phyloP scores from a whole-genome alignment of 2,888 invertebrate species.

The Cerastis leucographa region DNA sequence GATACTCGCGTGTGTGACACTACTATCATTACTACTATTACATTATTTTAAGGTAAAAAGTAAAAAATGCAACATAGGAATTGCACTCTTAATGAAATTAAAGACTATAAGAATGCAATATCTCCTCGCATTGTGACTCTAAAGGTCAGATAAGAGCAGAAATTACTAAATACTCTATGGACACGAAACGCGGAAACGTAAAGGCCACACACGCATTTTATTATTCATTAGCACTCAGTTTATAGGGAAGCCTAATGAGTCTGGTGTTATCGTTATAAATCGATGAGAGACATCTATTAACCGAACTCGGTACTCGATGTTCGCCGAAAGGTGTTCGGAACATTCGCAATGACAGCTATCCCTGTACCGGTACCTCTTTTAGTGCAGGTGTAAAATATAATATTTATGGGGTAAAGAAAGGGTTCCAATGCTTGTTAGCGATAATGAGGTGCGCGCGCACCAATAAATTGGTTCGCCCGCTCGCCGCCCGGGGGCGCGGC shows the following conservation, averaged over 20 bases:
- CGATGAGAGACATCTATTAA: conserved; percentile 64
- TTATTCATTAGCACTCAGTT: conserved; percentile 57
- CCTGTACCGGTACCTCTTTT: conserved; percentile 70
- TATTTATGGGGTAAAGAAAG: conserved; percentile 89
- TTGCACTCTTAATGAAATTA: conserved; percentile 44
- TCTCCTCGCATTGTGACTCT: conserved; percentile 1
- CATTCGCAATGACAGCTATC: conserved; percentile 66
- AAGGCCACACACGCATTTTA: conserved; percentile 49
- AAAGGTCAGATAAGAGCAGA: conserved; percentile 56
- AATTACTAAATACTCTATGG: conserved; percentile 43
- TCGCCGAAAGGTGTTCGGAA: conserved; percentile 64
- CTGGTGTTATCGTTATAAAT: conserved; percentile 50
- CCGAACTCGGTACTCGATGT: conserved; percentile 42
- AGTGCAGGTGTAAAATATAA: conserved; percentile 89
- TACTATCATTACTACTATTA: conserved; percentile 45
- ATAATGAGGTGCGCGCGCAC: conserved; percentile 88
- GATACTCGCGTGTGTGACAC: conserved; percentile 42
- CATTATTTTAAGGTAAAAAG: conserved; percentile 43
- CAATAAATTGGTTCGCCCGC: conserved; percentile 85
- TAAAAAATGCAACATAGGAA: conserved; percentile 43
- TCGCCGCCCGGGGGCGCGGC: conserved; percentile 85
- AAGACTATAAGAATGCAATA: conserved; percentile 39
- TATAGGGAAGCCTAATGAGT: conserved; percentile 42
- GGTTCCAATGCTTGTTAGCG: conserved; percentile 88
- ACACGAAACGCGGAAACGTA: conserved; percentile 21